Evolutionary conservation across 2,113 vertebrate genomes (phyloP).

Genomic region (Eubucco bourcierii): DNA sequence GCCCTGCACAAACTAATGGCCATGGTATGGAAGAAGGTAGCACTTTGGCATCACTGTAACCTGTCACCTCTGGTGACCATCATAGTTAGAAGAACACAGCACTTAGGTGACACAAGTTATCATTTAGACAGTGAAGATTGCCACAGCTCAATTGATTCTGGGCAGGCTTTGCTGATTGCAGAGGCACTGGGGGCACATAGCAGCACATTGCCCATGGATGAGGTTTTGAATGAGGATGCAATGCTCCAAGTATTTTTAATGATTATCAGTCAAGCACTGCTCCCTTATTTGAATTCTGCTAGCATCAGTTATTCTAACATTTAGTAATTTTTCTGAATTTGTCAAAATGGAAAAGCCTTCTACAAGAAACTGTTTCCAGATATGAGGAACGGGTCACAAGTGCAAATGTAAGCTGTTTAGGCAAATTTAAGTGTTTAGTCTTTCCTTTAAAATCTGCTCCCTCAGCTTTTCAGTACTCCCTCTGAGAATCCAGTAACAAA

Average conservation of each 20-base stretch:
- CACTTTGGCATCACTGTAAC: neutral
- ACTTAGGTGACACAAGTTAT: neutral
- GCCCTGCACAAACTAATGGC: neutral
- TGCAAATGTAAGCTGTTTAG: neutral
- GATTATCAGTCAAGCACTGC: too few relatives aligned
- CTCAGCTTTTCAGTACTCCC: neutral
- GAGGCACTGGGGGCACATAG: rapidly evolving
- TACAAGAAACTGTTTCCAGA: neutral
- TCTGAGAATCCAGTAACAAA: neutral
- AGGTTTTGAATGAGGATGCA: neutral
- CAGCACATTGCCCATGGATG: neutral
- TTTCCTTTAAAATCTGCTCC: neutral
- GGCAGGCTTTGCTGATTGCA: neutral
- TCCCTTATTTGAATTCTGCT: neutral
- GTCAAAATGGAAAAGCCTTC: neutral
- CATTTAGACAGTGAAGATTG: neutral
- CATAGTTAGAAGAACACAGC: neutral
- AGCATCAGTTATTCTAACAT: neutral
- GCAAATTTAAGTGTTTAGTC: neutral
- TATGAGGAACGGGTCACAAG: neutral
- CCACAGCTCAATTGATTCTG: neutral
- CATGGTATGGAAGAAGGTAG: neutral
- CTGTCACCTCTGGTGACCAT: neutral
- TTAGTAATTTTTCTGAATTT: neutral
- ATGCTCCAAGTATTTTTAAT: neutral